phyloP scores from a whole-genome alignment of 2,888 invertebrate genomes.

The Bursaphelenchus okinawaensis region DNA sequence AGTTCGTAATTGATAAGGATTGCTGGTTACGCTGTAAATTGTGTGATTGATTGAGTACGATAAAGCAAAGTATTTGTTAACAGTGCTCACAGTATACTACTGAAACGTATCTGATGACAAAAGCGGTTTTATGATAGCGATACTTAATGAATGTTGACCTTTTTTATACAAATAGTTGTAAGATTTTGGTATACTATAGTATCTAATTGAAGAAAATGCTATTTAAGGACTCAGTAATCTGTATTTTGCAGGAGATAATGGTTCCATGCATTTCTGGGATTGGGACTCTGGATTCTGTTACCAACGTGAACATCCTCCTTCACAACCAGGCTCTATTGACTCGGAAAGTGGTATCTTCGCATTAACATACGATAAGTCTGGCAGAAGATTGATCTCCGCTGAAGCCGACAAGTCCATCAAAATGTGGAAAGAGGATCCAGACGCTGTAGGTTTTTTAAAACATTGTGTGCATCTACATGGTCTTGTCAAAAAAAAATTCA shows the following conservation, averaged over 20 bases:
- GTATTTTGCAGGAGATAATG: conserved; percentile 72
- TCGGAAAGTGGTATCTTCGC: conserved; percentile 96
- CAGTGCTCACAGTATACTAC: no score
- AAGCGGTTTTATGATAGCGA: no score
- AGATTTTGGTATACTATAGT: not conserved
- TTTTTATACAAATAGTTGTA: no score
- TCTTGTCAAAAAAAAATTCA: no score
- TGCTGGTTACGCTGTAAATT: no score
- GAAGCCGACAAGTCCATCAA: conserved; percentile 99
- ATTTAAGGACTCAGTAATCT: not conserved
- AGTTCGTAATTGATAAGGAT: no score
- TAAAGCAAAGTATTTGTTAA: no score
- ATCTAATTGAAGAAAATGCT: not conserved
- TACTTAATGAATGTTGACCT: no score
- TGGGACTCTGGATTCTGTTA: conserved; percentile 99
- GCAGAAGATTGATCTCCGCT: conserved; percentile 84
- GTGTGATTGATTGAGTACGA: no score
- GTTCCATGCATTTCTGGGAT: conserved; percentile 94
- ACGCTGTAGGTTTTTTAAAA: conserved; percentile 65
- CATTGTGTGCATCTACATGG: no score
- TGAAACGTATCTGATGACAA: no score
- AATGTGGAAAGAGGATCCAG: conserved; percentile 93
- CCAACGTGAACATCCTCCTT: conserved; percentile 68
- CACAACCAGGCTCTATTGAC: conserved; percentile 98
- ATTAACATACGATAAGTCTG: conserved; percentile 74